These are phyloP conservation scores for Ochotona princeps DNA, from an alignment of 2,113 vertebrate species.

Conservation along the genomic window DNA sequence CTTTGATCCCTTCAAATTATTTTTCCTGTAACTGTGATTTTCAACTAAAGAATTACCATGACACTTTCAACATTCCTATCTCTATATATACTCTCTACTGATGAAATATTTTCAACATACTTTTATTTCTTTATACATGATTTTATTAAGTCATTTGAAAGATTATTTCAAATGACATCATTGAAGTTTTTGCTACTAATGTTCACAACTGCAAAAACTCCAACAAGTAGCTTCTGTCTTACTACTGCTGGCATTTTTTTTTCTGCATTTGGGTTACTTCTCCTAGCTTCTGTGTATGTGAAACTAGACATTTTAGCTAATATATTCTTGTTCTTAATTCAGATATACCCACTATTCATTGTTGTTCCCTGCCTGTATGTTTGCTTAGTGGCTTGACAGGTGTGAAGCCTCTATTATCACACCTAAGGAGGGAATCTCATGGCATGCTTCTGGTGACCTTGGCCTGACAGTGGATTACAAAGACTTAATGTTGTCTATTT, in stretches of 20 bases:
- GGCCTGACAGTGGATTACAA: not conserved
- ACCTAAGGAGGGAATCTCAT: no score
- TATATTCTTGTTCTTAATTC: not conserved
- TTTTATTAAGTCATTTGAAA: not conserved
- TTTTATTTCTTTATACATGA: not conserved
- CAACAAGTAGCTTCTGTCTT: not conserved
- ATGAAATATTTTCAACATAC: not conserved
- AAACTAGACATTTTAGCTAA: not conserved
- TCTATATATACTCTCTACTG: not conserved
- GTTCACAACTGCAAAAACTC: not conserved
- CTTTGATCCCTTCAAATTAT: not conserved
- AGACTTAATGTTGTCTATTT: not conserved
- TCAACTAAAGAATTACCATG: not conserved
- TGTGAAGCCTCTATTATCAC: no score
- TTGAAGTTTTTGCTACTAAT: not conserved
- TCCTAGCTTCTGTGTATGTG: not conserved
- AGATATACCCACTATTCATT: not conserved
- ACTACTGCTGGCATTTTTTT: not conserved
- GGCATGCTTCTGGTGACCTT: not conserved
- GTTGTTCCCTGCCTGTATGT: not conserved
- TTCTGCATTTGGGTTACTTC: not conserved
- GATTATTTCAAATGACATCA: not conserved
- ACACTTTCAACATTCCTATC: not conserved
- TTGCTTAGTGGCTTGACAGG: not conserved
- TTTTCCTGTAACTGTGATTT: not conserved